A percentile compares a stretch with the other conserved stretches of the same genome.
Conservation (phyloP, 2,888 invertebrate species). For the Caenorhabditis afra region DNA sequence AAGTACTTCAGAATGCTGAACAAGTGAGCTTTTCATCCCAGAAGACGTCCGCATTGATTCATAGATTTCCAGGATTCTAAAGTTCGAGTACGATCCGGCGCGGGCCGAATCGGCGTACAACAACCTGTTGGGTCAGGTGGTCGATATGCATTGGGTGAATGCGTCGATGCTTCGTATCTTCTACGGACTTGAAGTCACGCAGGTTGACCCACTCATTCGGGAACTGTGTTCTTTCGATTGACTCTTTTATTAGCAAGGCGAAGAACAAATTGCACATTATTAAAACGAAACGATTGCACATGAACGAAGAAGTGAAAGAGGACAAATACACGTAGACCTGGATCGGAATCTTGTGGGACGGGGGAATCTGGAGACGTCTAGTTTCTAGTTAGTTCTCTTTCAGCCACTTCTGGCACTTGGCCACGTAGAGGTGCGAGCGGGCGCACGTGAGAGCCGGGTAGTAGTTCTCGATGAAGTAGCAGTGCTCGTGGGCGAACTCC, state of each 20-base stretch:
- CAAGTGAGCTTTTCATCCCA: constrained; percentile 36
- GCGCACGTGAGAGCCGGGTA: constrained; percentile 68
- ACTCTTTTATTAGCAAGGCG: constrained; percentile 22
- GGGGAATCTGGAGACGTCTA: background rate
- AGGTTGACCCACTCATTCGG: constrained; percentile 74
- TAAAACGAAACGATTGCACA: constrained; percentile 37
- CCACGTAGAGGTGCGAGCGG: constrained; percentile 61
- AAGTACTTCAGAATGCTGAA: constrained; percentile 48
- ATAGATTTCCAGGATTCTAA: constrained; percentile 69
- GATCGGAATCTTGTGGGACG: constrained; percentile 30
- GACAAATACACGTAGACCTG: constrained; percentile 49
- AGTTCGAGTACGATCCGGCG: constrained; percentile 62
- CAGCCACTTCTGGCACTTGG: constrained; percentile 60
- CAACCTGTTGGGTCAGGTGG: constrained; percentile 65
- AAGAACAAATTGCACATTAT: constrained; percentile 38
- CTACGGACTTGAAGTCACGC: constrained; percentile 69
- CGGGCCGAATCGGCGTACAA: constrained; percentile 65
- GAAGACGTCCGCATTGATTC: background rate
- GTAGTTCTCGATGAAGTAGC: constrained; percentile 72
- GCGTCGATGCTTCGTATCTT: constrained; percentile 71
- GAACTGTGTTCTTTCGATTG: constrained; percentile 70
- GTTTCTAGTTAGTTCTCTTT: constrained; percentile 45
- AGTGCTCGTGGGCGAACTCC: constrained; percentile 67
- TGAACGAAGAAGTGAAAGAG: constrained; percentile 1
- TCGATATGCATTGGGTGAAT: constrained; percentile 70